Percentiles rank a stretch among this genome's conserved stretches.
Conservation (phyloP, 2,797 vertebrate species). For the Numenius phaeopus region DNA sequence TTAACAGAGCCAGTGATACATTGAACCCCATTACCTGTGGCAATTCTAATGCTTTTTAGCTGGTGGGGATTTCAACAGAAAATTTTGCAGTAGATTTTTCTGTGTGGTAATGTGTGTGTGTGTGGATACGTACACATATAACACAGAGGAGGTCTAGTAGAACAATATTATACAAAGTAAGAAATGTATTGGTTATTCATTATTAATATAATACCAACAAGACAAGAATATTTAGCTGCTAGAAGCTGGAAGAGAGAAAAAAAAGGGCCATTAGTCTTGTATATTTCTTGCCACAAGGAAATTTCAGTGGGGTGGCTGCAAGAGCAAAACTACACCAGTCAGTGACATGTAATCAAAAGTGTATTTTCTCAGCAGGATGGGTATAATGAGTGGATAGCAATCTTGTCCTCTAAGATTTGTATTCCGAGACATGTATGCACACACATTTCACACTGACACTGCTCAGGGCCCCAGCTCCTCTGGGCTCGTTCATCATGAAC, state of each 20-base stretch:
- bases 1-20: conserved; percentile 10
- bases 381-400: background rate
- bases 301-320: background rate
- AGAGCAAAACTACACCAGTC: background rate
- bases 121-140: background rate
- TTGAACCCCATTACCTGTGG: background rate
- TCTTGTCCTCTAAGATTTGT: background rate
- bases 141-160: background rate
- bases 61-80: background rate
- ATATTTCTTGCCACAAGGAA: background rate
- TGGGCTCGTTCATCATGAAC: background rate
- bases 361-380: background rate
- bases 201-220: background rate
- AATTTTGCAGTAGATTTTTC: background rate
- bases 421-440: background rate
- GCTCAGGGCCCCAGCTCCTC: background rate
- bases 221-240: background rate
- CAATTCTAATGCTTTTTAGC: conserved; percentile 4
- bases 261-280: background rate
- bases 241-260: background rate
- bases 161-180: background rate
- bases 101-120: background rate
- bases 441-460: background rate
- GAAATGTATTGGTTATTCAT: background rate
- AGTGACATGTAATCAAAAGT: background rate